Evolutionary conservation across 2,797 vertebrate genomes (phyloP).

Genomic region (Phalloptychus januarius): DNA sequence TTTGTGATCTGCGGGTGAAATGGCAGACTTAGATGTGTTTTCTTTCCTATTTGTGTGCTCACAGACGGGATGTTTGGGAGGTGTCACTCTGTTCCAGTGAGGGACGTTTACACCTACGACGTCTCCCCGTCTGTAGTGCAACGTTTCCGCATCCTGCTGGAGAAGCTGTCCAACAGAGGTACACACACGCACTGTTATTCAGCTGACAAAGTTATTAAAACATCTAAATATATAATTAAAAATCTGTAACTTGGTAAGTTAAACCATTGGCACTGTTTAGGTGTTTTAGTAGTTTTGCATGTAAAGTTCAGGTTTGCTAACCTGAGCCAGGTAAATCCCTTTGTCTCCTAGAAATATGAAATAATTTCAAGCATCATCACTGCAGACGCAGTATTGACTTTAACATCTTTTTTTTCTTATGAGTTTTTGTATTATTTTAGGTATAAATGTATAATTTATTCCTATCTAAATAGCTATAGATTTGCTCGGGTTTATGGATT

Average conservation of each 20-base stretch:
- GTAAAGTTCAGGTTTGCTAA: not conserved
- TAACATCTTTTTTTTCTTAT: not conserved
- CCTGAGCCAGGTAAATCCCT: not conserved
- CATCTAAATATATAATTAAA: not conserved
- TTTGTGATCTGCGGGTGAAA: not conserved
- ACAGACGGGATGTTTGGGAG: conserved; percentile 93
- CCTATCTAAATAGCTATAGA: too few species aligned
- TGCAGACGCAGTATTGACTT: not conserved
- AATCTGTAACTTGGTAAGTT: not conserved
- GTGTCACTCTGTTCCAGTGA: conserved; percentile 84
- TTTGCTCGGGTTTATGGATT: not conserved
- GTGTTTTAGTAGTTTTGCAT: not conserved
- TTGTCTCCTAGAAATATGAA: too few species aligned
- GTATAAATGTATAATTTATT: not conserved
- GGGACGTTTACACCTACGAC: conserved; percentile 85
- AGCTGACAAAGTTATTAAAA: not conserved
- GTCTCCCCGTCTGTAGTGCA: conserved; percentile 85
- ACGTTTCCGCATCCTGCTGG: conserved; percentile 84
- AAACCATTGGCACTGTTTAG: not conserved
- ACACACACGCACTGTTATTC: conserved; percentile 7
- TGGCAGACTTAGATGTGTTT: not conserved
- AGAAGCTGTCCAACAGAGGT: conserved; percentile 90
- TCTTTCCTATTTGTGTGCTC: conserved; percentile 29
- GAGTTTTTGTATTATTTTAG: not conserved
- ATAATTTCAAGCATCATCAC: too few species aligned